Evolutionary conservation across 2,113 vertebrate genomes (phyloP).

Genomic region (Symphodus melops): DNA sequence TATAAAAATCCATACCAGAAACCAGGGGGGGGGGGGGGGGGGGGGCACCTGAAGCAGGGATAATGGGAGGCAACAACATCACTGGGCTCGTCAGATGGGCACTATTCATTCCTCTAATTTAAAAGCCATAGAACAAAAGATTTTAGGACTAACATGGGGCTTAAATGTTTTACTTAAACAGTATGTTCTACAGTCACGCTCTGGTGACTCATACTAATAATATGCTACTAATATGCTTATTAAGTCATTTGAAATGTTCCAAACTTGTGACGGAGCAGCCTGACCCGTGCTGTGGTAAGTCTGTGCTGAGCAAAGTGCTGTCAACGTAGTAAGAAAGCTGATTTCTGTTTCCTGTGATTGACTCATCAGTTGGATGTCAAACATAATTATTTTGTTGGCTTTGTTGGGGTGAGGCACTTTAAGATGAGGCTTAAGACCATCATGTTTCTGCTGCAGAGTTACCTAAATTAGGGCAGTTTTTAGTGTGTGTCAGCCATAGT

Average conservation of each 20-base stretch:
- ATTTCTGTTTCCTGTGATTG: constrained; percentile 61
- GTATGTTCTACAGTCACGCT: not conserved
- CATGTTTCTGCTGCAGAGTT: constrained; percentile 57
- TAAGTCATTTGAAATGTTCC: constrained; percentile 29
- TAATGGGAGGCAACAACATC: too few species aligned
- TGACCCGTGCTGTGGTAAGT: constrained; percentile 38
- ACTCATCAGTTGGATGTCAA: constrained; percentile 66
- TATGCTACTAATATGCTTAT: constrained; percentile 1
- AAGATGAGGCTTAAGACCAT: constrained; percentile 58
- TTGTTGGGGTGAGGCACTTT: constrained; percentile 37
- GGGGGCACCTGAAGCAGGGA: too few species aligned
- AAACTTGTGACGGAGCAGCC: constrained; percentile 36
- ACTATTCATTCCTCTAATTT: not conserved
- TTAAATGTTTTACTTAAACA: not conserved
- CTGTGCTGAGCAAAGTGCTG: constrained; percentile 46
- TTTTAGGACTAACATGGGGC: not conserved
- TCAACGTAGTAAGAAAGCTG: constrained; percentile 52
- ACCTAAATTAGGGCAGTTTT: constrained; percentile 49
- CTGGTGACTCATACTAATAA: constrained; percentile 18
- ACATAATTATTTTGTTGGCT: constrained; percentile 69
- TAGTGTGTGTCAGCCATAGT: constrained; percentile 12
- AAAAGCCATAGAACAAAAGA: not conserved
- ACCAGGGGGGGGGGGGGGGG: too few species aligned
- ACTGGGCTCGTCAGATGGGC: too few species aligned
- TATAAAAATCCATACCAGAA: constrained; percentile 7